Evolutionary conservation across 2,888 invertebrate genomes (phyloP), one percentile per base, ranked within the genome.

Genomic region (Zaprionus lineosus): DNA sequence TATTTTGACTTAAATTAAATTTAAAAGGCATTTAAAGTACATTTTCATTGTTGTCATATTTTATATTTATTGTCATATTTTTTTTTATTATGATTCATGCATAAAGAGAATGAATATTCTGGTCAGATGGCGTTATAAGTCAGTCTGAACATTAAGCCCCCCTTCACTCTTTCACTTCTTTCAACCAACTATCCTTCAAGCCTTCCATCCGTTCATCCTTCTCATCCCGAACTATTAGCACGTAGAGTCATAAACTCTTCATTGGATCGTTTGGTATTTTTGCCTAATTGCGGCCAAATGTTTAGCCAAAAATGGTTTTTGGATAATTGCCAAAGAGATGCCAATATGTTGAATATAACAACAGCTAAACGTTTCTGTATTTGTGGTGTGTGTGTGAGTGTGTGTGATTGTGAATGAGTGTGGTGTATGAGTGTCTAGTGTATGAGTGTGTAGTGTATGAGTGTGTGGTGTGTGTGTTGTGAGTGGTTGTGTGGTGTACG

Each of bases 241-340:
- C 53, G 69, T 66, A 53, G 18, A 36, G 24, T 36, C 56, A 61
- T 46, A 55, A 55, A 40, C 41, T 39, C 67, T 37, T 50, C 40
- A 56, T 44, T 52, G 40, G 61, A 26, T 55, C 41, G 39, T 31
- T 14, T 62, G 74, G 58, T 16, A 71, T 64, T 64, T 62, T 33
- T 50, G 63, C 56, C 58, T 71, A 74, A 74, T 74, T 74, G 74
- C 61, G 74, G 71, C 48, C 46, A 70, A 58, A 41, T 61, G 55
- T 66, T 74, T 62, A 70, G 61, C 62, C 47, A 43, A 74, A 62
- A 66, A 70, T 74, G 58, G 44, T 44, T 68, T 74, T 75, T 68
- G 72, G 58, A 68, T 72, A 72, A 72, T 65, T 75, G 75, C 75
- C 70, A 74, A 52, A 47, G 47, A 44, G 57, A 40, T 48, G 57